Percentiles rank a stretch among this genome's conserved stretches.
These are phyloP conservation scores for Brachionichthys hirsutus DNA, from an alignment of 2,113 vertebrate species.

Conservation along the genomic window DNA sequence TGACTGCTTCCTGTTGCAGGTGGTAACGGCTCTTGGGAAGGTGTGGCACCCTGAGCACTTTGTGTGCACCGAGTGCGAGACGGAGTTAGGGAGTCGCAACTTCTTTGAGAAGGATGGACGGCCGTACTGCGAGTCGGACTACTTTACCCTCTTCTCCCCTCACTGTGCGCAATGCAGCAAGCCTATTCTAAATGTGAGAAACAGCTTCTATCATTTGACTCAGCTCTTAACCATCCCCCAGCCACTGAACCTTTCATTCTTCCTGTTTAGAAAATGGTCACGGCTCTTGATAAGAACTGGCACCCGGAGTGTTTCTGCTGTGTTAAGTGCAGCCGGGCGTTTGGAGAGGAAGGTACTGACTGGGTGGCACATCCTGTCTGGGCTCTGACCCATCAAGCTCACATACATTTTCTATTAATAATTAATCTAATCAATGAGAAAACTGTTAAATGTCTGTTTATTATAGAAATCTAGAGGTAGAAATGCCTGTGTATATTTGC, in stretches of 20 bases:
- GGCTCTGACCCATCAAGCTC: background rate
- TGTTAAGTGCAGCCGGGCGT: slow-evolving; percentile 84
- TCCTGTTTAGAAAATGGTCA: slow-evolving; percentile 88
- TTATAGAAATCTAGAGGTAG: no score
- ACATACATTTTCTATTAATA: background rate
- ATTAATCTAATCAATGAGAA: background rate
- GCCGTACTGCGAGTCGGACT: slow-evolving; percentile 90
- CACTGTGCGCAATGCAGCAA: slow-evolving; percentile 88
- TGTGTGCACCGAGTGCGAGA: slow-evolving; percentile 85
- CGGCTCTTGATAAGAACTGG: slow-evolving; percentile 90
- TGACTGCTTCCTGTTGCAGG: slow-evolving; percentile 64
- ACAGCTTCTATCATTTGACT: background rate
- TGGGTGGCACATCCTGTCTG: slow-evolving; percentile 41
- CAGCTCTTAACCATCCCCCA: background rate
- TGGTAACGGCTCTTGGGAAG: slow-evolving; percentile 87
- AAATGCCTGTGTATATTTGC: no score
- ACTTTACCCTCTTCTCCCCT: slow-evolving; percentile 89
- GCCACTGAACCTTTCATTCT: background rate
- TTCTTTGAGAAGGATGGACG: slow-evolving; percentile 92
- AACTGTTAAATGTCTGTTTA: background rate
- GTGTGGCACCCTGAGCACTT: slow-evolving; percentile 94
- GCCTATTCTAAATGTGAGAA: slow-evolving; percentile 86
- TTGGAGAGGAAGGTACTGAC: slow-evolving; percentile 88
- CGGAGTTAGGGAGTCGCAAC: slow-evolving; percentile 85
- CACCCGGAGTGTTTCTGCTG: slow-evolving; percentile 94